phyloP scores from a whole-genome alignment of 2,797 vertebrate species.

The Anomalospiza imberbis region DNA sequence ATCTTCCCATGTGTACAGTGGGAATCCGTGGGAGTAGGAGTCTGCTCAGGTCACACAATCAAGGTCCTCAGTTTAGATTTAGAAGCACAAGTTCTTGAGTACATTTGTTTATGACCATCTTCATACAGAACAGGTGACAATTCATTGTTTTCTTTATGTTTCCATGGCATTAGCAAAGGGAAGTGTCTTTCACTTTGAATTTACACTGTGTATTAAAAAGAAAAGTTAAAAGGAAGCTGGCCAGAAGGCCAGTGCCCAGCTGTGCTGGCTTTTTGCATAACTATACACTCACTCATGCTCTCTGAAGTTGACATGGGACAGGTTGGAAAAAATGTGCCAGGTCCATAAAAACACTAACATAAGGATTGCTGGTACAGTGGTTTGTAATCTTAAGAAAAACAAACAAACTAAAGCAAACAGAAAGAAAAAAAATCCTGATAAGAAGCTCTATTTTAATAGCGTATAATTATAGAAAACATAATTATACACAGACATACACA shows the following conservation, averaged over 20 bases:
- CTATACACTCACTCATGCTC: background rate
- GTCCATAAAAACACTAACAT: conserved; percentile 24
- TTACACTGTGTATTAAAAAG: background rate
- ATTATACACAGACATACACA: conserved; percentile 66
- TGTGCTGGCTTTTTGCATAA: background rate
- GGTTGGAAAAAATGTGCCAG: conserved; percentile 36
- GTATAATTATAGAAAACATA: conserved; percentile 65
- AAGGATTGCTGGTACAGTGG: conserved; percentile 38
- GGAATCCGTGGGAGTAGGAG: too few species aligned
- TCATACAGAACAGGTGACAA: background rate
- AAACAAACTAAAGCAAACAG: conserved; percentile 33
- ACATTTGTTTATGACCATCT: background rate
- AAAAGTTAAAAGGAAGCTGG: background rate
- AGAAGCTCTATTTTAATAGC: conserved; percentile 53
- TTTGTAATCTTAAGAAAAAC: conserved; percentile 63
- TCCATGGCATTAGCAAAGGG: background rate
- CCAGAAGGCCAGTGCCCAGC: background rate
- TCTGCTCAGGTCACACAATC: background rate
- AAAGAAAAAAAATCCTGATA: conserved; percentile 35
- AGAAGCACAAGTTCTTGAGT: background rate
- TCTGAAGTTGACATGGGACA: conserved; percentile 7
- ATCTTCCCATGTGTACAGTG: background rate
- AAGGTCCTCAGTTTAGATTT: background rate
- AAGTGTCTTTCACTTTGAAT: background rate
- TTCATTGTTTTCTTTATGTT: background rate